Evolutionary conservation across 2,797 vertebrate species (phyloP), one percentile per base, ranked within the genome.

Genomic region (Falco peregrinus): DNA sequence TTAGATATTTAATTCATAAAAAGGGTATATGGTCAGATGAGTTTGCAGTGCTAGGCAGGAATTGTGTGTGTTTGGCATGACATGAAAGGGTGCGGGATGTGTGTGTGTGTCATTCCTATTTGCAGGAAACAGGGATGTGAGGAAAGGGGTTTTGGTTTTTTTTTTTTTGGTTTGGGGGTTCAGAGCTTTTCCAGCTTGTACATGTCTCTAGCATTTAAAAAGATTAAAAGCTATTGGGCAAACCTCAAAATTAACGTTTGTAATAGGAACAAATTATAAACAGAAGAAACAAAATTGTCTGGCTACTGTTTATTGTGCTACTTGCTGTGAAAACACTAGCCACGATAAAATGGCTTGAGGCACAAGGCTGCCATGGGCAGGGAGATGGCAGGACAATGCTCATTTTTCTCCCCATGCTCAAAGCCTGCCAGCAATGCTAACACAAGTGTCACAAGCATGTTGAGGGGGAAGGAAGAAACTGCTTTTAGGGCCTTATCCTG

Each of bases 401-500:
- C 11, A 0, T 39, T 54, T 69, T 57, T 61, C 67, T 78, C 61
- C 85, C 45, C 11, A 3, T 0, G 4, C 70, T 67, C 68, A 13
- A 31, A 89, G 59, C 73, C 77, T 77, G 88, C 71, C 39, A 29
- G 76, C 6, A 10, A 18, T 28, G 50, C 82, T 78, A 60, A 61
- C 68, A 51, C 14, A 17, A 26, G 50, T n/a, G 65, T 71, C 33
- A 20, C 35, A 6, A 9, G 45, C 7, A 6, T 1, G 1, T 10
- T 4, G 43, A 50, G 37, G 74, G 68, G 57, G 8, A 28, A 78
- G 59, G 43, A 68, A 63, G 60, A 43, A 70, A 43, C 67, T 47
- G 70, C 75, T 61, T 90, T 70, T 71, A 48, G 57, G 76, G 43
- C 17, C 54, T 77, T 47, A 91, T 89, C 26, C 79, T 93, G 56